Base-by-base conservation (phyloP, 64 coral and sea anemone genomes). In the Porites australiensis region DNA sequence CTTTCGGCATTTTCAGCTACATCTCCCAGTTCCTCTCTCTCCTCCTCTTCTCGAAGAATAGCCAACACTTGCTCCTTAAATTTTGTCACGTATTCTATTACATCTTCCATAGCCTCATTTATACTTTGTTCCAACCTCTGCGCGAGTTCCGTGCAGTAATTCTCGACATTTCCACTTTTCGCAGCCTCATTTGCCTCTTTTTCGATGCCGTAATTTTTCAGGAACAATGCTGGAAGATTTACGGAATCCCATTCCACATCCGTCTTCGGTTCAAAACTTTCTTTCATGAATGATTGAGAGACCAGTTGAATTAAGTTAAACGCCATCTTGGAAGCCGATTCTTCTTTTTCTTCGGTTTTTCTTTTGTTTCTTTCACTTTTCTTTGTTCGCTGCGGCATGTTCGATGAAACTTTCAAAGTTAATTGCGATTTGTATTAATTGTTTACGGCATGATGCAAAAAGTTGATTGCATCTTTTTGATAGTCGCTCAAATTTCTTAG, bases 61-160 rank as follows among this genome's bases (percentile, higher is more conserved):
- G 60, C 43, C 45, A 83, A 83, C 1, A 46, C 60, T 13, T 83
- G 44, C n/a, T 83, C 62, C 10, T 64, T 67, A 10, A 83, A 8
- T 47, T 45, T 10, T 20, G 48, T 18, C 20, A 45, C 61, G 2
- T 16, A 15, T n/a, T 67, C 6, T 3, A 67, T 11, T 21, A 83
- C 16, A 64, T 19, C 44, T 46, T 6, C 44, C 1, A 13, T 2
- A 21, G 14, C 18, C 6, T 15, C 45, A 48, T 66, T 13, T 4
- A 46, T 44, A 8, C 7, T 16, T 67, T 83, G 1, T 50, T 64
- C 62, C 15, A 83, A 62, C 43, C 18, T 83, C 8, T 48, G 48
- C 11, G 14, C 62, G 15, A 83, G 62, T 48, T 68, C 61, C 21
- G 50, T 46, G 19, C 80, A 83, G 43, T 83, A 83, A 50, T 49